These are phyloP conservation scores for Drosophila mauritiana DNA, from an alignment of 1,140 invertebrate species.

Conservation along the genomic window DNA sequence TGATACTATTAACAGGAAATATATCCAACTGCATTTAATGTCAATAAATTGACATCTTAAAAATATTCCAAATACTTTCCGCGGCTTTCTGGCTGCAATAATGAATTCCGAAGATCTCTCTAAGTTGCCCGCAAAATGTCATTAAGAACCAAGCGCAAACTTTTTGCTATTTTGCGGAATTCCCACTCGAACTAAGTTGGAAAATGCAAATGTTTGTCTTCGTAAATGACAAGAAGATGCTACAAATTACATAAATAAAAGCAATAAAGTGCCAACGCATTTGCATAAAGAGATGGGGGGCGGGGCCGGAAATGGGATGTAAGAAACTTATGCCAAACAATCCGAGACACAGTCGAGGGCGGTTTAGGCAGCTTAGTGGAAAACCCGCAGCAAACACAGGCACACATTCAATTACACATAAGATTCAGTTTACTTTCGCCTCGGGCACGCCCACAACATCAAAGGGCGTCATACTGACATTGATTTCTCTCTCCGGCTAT, in stretches of 20 bases:
- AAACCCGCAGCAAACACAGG: constrained; percentile 6
- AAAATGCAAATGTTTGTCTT: constrained; percentile 69
- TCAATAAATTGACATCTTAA: constrained; percentile 5
- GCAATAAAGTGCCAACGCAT: constrained; percentile 66
- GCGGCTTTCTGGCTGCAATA: background rate
- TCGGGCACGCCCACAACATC: constrained; percentile 56
- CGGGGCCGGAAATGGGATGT: constrained; percentile 10
- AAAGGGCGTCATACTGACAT: constrained; percentile 51
- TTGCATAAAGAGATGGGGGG: constrained; percentile 32
- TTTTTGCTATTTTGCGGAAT: constrained; percentile 51
- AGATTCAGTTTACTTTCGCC: constrained; percentile 46
- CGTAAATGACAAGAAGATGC: constrained; percentile 54
- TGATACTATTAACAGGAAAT: background rate
- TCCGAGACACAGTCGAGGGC: constrained; percentile 21
- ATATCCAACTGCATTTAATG: background rate
- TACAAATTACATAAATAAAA: constrained; percentile 74
- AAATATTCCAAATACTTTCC: constrained; percentile 19
- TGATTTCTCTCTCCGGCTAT: constrained; percentile 24
- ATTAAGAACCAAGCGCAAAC: constrained; percentile 31
- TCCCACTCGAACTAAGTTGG: constrained; percentile 35
- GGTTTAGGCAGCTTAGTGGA: constrained; percentile 43
- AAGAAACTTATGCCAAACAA: constrained; percentile 49
- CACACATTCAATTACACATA: constrained; percentile 68
- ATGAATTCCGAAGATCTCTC: constrained; percentile 13
- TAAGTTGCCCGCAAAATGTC: constrained; percentile 23